Base-by-base conservation (phyloP, 53 echinoderm and acorn worm genomes). In the Luidia sarsii region DNA sequence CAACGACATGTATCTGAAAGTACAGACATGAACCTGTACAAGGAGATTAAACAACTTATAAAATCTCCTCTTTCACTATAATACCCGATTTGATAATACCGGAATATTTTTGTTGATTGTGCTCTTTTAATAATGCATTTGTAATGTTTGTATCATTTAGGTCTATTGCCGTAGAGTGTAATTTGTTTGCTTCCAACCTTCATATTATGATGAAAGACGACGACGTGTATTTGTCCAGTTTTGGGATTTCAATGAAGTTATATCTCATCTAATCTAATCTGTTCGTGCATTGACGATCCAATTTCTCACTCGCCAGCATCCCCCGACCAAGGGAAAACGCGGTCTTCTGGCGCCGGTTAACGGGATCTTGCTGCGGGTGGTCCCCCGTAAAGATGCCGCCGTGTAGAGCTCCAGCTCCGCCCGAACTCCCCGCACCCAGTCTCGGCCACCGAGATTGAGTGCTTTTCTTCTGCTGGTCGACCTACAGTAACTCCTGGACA, bases 321-420 rank as follows among this genome's bases (percentile, higher is more conserved):
- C 77, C 10, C 77, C 77, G 3, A n/a, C 39, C 19, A 43, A 61
- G 20, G 77, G 77, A 77, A 45, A 32, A 4, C 77, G 77, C 11
- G 77, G 77, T 5, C 77, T 77, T 11, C 23, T 77, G 33, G 46
- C 77, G 6, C 77, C 77, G 3, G 61, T 55, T 31, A 60, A 77
- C 2, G 46, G 60, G 20, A 46, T 77, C 43, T 55, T 41, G 20
- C 7, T 77, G 10, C 61, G 77, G 3, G 46, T 77, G 60, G 48
- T 77, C 22, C 59, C 59, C 25, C 34, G 77, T 22, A 39, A 48
- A n/a, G 61, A 77, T 31, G 35, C 11, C 3, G 16, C 14, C 54
- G 3, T 5, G 27, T 54, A 53, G 54, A 71, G 18, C 5, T 30
- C 68, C 25, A 21, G 21, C 22, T 45, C 0, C 54, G 21, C 0